Evolutionary conservation across 2,113 vertebrate genomes (phyloP).

Genomic region (Pipra filicauda): DNA sequence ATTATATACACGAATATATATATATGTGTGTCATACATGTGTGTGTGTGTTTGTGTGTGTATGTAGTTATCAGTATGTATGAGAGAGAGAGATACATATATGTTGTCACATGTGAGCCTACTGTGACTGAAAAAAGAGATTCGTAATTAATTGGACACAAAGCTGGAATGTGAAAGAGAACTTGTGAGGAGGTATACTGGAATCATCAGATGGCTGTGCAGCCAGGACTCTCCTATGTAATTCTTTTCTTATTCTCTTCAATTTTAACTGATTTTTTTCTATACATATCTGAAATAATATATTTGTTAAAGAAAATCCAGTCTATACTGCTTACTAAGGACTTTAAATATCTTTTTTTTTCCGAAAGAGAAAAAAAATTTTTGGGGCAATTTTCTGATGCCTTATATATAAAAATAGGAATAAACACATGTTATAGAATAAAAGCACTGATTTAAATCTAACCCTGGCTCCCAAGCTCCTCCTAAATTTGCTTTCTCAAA

Average conservation of each 20-base stretch:
- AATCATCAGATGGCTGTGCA: background rate
- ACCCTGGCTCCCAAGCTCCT: background rate
- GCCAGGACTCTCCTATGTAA: background rate
- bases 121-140: background rate
- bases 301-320: background rate
- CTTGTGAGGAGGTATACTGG: background rate
- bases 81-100: background rate
- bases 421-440: background rate
- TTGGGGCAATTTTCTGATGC: background rate
- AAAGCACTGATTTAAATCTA: background rate
- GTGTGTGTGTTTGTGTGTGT: background rate
- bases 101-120: background rate
- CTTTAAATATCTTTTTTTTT: background rate
- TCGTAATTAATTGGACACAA: background rate
- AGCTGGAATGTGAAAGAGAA: background rate
- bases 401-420: background rate
- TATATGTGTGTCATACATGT: background rate
- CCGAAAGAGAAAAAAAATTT: background rate
- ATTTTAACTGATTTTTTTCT: background rate
- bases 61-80: too few relatives aligned
- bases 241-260: background rate
- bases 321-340: background rate
- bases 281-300: background rate
- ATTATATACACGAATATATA: background rate
- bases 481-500: background rate